Conservation (phyloP, 2,113 vertebrate species). For the Nettapus auritus region DNA sequence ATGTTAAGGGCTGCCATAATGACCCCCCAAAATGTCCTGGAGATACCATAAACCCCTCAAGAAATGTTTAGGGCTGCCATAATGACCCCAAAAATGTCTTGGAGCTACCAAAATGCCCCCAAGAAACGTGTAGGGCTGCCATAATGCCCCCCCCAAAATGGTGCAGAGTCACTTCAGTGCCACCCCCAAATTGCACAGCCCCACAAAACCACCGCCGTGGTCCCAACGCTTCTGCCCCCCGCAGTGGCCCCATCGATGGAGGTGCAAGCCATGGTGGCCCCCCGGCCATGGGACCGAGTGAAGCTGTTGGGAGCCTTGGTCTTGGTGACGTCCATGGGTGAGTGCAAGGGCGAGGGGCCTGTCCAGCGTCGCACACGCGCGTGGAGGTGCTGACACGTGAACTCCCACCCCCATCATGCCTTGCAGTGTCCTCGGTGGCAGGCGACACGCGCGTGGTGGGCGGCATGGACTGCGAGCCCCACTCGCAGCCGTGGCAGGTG, state of each 20-base stretch:
- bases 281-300: background rate
- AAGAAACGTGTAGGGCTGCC: no score
- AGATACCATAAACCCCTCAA: no score
- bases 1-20: no score
- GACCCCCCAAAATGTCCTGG: no score
- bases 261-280: background rate
- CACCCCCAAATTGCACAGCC: background rate
- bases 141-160: background rate
- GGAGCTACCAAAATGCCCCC: background rate
- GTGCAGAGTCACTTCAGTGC: background rate
- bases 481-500: constrained; percentile 1
- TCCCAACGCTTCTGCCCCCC: background rate
- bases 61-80: background rate
- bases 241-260: background rate
- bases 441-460: background rate
- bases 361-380: rapidly evolving
- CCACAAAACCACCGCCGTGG: rapidly evolving
- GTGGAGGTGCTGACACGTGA: rapidly evolving
- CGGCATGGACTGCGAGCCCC: background rate
- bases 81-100: background rate
- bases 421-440: rapidly evolving
- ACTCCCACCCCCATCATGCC: rapidly evolving
- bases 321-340: background rate
- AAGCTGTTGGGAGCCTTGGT: background rate
- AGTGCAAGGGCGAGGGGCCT: rapidly evolving